These are phyloP conservation scores for Halcyon leucocephala DNA, from an alignment of 2,797 vertebrate genomes.

Conservation along the genomic window DNA sequence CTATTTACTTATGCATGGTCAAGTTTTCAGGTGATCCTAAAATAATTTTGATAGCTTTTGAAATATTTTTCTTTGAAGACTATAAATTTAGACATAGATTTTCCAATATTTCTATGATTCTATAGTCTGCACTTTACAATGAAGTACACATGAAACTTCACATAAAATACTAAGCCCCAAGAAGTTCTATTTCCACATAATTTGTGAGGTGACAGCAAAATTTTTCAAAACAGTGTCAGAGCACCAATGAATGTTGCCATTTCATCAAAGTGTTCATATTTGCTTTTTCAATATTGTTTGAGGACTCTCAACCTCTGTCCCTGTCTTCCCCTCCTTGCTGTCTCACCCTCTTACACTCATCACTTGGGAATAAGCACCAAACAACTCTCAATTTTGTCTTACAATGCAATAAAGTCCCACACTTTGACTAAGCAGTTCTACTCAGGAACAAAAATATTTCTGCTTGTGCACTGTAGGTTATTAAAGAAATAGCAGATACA, in stretches of 20 bases:
- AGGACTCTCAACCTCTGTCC: too few relatives aligned
- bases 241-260: neutral
- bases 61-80: neutral
- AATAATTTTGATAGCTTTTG: neutral
- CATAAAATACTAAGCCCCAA: neutral
- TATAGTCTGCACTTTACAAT: neutral
- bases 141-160: neutral
- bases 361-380: neutral
- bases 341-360: neutral
- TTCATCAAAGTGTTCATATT: neutral
- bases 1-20: neutral
- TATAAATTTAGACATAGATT: neutral
- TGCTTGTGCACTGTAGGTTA: neutral
- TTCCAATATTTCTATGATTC: neutral
- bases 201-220: neutral
- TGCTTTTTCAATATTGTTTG: neutral
- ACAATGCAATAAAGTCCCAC: neutral
- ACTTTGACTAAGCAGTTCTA: neutral
- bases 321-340: fast-evolving
- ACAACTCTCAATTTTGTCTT: neutral
- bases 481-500: neutral
- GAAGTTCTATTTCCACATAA: neutral
- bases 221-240: neutral
- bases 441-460: neutral
- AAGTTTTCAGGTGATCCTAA: neutral